Percentiles rank a stretch among this genome's conserved stretches.
Evolutionary conservation across 1,140 invertebrate species (phyloP).

Genomic region (Psilanteris sp.): DNA sequence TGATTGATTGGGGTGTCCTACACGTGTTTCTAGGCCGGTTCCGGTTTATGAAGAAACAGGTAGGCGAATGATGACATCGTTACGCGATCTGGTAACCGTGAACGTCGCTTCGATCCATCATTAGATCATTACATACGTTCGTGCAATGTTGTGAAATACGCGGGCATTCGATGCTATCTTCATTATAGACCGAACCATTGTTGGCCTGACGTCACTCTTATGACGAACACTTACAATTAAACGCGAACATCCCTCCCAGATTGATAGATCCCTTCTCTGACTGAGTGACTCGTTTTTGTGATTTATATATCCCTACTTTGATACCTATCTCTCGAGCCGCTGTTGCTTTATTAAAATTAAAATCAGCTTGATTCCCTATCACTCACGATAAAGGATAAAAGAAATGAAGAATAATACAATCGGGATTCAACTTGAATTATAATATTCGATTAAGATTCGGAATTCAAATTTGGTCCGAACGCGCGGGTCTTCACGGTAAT

Average conservation of each 20-base stretch:
- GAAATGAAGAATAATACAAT: constrained; percentile 28
- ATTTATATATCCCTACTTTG: constrained; percentile 49
- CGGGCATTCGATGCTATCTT: constrained; percentile 34
- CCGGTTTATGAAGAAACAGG: constrained; percentile 31
- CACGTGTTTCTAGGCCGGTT: constrained; percentile 39
- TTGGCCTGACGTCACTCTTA: constrained; percentile 17
- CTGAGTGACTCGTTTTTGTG: constrained; percentile 4
- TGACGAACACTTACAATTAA: constrained; percentile 43
- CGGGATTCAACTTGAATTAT: constrained; percentile 50
- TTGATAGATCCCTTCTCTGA: constrained; percentile 25
- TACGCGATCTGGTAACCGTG: constrained; percentile 32
- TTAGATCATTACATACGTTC: constrained; percentile 29
- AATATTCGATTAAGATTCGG: constrained; percentile 58
- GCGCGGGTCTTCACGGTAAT: constrained; percentile 38
- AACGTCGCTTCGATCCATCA: constrained; percentile 38
- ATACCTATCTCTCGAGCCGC: constrained; percentile 27
- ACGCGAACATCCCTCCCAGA: background rate
- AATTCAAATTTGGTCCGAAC: constrained; percentile 45
- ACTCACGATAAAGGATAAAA: constrained; percentile 23
- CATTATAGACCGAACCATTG: constrained; percentile 19
- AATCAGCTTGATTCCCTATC: constrained; percentile 43
- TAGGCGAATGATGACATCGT: constrained; percentile 51
- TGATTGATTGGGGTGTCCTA: constrained; percentile 48
- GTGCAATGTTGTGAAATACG: constrained; percentile 41
- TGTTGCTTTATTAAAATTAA: constrained; percentile 58